phyloP scores from a whole-genome alignment of 2,888 invertebrate species.

The Pimpla rufipes region DNA sequence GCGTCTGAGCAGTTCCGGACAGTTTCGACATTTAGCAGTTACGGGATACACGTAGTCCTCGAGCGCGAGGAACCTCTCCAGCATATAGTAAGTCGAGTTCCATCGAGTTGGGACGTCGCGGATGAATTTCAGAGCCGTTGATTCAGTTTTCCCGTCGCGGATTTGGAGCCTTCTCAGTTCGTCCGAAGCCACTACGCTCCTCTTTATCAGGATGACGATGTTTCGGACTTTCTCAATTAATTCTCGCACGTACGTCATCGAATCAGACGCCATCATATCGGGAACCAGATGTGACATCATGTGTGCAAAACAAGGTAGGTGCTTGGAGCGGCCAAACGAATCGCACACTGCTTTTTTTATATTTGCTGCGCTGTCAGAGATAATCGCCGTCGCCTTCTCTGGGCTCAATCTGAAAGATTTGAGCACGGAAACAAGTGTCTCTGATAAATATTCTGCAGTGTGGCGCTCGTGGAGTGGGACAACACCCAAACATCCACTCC shows the following conservation, averaged over 20 bases:
- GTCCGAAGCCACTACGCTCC: conserved; percentile 66
- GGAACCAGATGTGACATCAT: conserved; percentile 65
- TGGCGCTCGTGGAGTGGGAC: conserved; percentile 64
- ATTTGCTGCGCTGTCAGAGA: conserved; percentile 68
- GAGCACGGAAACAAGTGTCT: conserved; percentile 19
- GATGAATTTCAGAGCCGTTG: conserved; percentile 56
- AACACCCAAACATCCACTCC: conserved; percentile 53
- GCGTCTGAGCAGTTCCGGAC: conserved; percentile 50
- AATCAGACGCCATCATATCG: conserved; percentile 41
- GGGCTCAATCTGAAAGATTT: conserved; percentile 53
- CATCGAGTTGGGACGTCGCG: conserved; percentile 68
- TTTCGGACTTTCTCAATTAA: conserved; percentile 65
- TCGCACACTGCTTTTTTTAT: conserved; percentile 60
- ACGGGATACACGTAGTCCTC: conserved; percentile 57
- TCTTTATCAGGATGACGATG: conserved; percentile 64
- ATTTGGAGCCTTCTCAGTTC: conserved; percentile 63
- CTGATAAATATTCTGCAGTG: conserved; percentile 62
- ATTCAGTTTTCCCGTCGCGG: conserved; percentile 64
- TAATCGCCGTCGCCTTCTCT: conserved; percentile 56
- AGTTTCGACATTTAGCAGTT: conserved; percentile 48
- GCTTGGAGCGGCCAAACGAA: conserved; percentile 46
- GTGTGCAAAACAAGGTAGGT: conserved; percentile 69
- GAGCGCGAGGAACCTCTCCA: conserved; percentile 61
- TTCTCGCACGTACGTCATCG: conserved; percentile 22
- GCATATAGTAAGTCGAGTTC: conserved; percentile 64